These are phyloP conservation scores for Merops nubicus DNA, from an alignment of 2,113 vertebrate genomes.

Conservation along the genomic window DNA sequence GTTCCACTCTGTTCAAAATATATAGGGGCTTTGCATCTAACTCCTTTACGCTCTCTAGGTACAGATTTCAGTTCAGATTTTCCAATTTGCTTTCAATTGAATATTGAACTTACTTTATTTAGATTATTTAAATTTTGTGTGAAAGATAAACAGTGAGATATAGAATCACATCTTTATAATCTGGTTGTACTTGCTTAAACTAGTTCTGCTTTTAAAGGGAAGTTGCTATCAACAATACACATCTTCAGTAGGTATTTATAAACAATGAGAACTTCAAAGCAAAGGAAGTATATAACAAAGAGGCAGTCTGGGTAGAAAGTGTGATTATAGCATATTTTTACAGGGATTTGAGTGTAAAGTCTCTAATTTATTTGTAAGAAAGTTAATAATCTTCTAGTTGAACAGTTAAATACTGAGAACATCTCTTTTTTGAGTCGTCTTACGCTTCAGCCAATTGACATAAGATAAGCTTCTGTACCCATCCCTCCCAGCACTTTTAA, in stretches of 20 bases:
- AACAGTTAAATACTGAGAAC: not conserved
- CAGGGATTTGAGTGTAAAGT: not conserved
- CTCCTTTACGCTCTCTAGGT: not conserved
- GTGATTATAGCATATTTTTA: not conserved
- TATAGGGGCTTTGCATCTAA: not conserved
- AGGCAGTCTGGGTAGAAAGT: not conserved
- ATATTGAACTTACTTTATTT: not conserved
- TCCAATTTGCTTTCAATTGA: not conserved
- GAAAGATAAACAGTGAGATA: not conserved
- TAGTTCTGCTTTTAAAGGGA: not conserved
- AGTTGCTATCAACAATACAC: not conserved
- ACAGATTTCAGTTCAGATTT: too few relatives aligned
- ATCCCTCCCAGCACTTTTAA: slow-evolving; percentile 32
- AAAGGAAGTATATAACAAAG: not conserved
- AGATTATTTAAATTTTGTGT: not conserved
- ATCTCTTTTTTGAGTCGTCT: not conserved
- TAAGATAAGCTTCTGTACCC: slow-evolving; percentile 22
- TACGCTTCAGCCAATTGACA: not conserved
- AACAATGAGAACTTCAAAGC: not conserved
- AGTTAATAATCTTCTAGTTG: slow-evolving; percentile 6
- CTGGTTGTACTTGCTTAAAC: not conserved
- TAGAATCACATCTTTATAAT: not conserved
- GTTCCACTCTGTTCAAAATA: not conserved
- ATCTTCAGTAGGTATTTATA: not conserved
- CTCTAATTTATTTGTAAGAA: slow-evolving; percentile 33